These are phyloP conservation scores for Heliconius erato DNA, from an alignment of 2,888 invertebrate genomes.

Conservation along the genomic window DNA sequence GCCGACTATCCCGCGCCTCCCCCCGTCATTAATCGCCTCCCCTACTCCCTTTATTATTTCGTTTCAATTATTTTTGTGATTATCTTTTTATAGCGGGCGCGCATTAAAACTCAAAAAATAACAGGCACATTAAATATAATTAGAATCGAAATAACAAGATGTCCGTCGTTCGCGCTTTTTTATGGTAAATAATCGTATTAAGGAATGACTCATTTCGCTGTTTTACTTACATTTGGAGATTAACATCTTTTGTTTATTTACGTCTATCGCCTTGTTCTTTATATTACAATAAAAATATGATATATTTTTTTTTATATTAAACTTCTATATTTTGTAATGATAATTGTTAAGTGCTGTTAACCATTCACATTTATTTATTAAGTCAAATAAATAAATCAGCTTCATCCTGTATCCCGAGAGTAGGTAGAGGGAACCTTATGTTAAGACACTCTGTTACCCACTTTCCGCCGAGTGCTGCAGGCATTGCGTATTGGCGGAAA, in stretches of 20 bases:
- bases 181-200: conserved; percentile 54
- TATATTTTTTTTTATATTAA: background rate
- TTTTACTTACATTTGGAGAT: conserved; percentile 45
- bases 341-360: background rate
- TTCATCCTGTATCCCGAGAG: no score
- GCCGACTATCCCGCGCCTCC: conserved; percentile 79
- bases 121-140: conserved; percentile 83
- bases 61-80: conserved; percentile 86
- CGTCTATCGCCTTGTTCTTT: conserved; percentile 7
- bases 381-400: background rate
- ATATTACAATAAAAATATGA: conserved; percentile 12
- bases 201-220: conserved; percentile 46
- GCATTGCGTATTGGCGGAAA: no score
- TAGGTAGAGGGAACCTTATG: no score
- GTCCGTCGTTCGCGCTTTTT: conserved; percentile 69
- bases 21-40: conserved; percentile 81
- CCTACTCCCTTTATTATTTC: conserved; percentile 83
- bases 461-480: no score
- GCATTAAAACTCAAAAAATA: conserved; percentile 85
- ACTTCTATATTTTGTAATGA: background rate
- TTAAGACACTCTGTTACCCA: no score
- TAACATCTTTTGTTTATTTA: conserved; percentile 34
- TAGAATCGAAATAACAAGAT: conserved; percentile 83
- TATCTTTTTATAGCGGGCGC: conserved; percentile 84
- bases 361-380: background rate